Conservation (phyloP, 2,888 invertebrate species). For the Rhogogaster chlorosoma region DNA sequence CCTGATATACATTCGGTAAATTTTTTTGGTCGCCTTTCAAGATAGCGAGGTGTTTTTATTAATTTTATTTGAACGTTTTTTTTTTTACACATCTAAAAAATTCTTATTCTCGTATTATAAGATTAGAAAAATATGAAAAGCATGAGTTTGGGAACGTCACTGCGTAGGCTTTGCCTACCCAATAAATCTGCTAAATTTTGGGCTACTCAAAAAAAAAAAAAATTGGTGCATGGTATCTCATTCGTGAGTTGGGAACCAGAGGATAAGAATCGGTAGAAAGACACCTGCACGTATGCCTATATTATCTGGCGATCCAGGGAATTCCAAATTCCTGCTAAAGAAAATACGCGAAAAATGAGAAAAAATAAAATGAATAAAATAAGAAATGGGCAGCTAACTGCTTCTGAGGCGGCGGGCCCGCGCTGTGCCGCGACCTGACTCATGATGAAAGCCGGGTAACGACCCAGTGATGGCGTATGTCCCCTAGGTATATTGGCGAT, state of each 20-base stretch:
- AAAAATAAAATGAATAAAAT: too few relatives aligned
- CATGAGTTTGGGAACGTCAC: conserved; percentile 75
- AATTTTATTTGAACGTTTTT: background rate
- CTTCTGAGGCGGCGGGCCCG: conserved; percentile 69
- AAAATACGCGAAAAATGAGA: conserved; percentile 1
- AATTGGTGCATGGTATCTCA: conserved; percentile 52
- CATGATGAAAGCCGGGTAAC: conserved; percentile 75
- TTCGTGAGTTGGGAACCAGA: conserved; percentile 30
- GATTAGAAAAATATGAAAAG: conserved; percentile 55
- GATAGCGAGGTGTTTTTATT: background rate
- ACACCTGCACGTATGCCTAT: background rate
- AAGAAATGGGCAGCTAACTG: conserved; percentile 27
- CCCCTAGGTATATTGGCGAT: conserved; percentile 89
- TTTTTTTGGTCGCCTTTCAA: background rate
- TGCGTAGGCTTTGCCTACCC: conserved; percentile 61
- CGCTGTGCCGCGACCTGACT: conserved; percentile 71
- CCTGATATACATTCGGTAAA: background rate
- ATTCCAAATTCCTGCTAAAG: conserved; percentile 34
- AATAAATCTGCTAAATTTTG: background rate
- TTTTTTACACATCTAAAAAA: background rate
- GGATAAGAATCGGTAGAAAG: conserved; percentile 29
- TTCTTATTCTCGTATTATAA: background rate
- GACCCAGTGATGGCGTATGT: conserved; percentile 74
- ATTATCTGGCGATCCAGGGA: background rate
- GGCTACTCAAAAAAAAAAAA: background rate